Evolutionary conservation across 2,797 vertebrate species (phyloP).

Genomic region (Fistularia commersonii): DNA sequence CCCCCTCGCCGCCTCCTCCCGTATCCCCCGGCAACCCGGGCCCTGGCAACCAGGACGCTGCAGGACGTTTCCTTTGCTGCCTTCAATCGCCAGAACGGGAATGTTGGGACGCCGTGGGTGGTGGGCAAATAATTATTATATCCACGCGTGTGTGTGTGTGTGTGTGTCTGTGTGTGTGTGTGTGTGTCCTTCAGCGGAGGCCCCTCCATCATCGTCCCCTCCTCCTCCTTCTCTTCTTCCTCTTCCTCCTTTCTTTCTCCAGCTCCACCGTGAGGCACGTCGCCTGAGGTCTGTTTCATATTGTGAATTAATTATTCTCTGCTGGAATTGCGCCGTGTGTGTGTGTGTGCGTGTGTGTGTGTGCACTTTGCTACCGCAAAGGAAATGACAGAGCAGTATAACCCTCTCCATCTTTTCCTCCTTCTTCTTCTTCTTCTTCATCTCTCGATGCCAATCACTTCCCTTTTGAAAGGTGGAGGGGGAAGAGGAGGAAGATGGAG

Average conservation of each 20-base stretch:
- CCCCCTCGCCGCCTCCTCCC: too few relatives aligned
- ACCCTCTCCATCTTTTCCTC: constrained; percentile 44
- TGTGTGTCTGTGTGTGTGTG: constrained; percentile 11
- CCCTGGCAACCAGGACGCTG: too few relatives aligned
- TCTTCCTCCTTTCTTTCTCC: constrained; percentile 26
- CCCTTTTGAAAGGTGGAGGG: constrained; percentile 42
- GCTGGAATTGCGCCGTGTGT: constrained; percentile 36
- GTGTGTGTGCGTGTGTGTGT: constrained; percentile 15
- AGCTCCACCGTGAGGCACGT: constrained; percentile 47
- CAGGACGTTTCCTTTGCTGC: too few relatives aligned
- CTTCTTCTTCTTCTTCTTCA: constrained; percentile 8
- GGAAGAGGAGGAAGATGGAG: constrained; percentile 3
- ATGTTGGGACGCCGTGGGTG: too few relatives aligned
- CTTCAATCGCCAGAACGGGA: too few relatives aligned
- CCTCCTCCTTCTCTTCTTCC: too few relatives aligned
- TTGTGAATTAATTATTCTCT: constrained; percentile 71
- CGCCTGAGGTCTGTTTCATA: constrained; percentile 65
- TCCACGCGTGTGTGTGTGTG: constrained; percentile 10
- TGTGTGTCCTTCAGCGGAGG: constrained; percentile 26
- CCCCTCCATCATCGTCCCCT: constrained; percentile 29
- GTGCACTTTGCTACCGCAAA: constrained; percentile 48
- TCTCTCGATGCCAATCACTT: constrained; percentile 55
- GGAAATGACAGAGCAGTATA: constrained; percentile 47
- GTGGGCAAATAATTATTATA: constrained; percentile 42
- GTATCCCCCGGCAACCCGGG: too few relatives aligned